Percentiles rank a stretch among this genome's conserved stretches.
phyloP scores from a whole-genome alignment of 2,888 invertebrate genomes.

The Yponomeuta cagnagella region DNA sequence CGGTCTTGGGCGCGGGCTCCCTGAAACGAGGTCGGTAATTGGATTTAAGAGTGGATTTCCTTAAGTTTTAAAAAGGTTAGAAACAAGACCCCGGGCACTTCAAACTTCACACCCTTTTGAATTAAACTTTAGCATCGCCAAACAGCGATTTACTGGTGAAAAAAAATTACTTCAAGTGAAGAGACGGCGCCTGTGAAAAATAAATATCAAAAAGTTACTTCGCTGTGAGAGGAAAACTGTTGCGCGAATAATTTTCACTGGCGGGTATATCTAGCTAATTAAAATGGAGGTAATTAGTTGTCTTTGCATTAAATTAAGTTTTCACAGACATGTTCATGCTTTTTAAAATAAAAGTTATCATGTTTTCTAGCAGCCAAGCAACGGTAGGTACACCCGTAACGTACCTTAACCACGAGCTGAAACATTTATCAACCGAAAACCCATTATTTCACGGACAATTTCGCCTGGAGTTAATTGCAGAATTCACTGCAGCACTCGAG shows the following conservation, averaged over 20 bases:
- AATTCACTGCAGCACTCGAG: neutral
- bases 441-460: neutral
- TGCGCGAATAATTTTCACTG: neutral
- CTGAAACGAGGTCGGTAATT: constrained; percentile 29
- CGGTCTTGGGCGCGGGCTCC: neutral
- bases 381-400: no score
- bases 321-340: no score
- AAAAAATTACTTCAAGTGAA: neutral
- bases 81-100: constrained; percentile 25
- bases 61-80: constrained; percentile 28
- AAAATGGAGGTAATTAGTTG: no score
- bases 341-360: no score
- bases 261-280: neutral
- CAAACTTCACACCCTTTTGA: constrained; percentile 30
- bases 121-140: constrained; percentile 22
- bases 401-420: neutral
- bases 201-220: neutral
- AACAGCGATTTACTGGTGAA: neutral
- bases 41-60: constrained; percentile 28
- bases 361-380: no score
- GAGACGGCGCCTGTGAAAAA: neutral
- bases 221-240: neutral
- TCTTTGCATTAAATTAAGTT: no score
- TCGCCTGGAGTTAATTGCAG: neutral
- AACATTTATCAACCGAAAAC: neutral